A percentile compares a stretch with the other conserved stretches of the same genome.
Evolutionary conservation across 2,113 vertebrate species (phyloP).

Genomic region (Hemiscyllium ocellatum): DNA sequence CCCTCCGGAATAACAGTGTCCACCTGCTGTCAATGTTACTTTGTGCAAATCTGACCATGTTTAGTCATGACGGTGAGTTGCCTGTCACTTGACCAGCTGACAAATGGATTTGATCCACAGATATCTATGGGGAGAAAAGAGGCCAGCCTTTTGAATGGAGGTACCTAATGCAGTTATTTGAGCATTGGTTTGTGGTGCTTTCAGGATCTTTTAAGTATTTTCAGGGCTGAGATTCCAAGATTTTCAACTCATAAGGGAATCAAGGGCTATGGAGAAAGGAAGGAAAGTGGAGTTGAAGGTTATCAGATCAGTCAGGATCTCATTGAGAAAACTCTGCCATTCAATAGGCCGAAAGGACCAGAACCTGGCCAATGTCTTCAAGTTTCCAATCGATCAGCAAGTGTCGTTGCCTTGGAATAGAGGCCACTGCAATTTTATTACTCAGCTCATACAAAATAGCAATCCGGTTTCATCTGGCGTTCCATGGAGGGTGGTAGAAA

Average conservation of each 20-base stretch:
- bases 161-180: neutral
- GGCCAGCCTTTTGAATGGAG: neutral
- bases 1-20: neutral
- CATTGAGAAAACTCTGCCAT: too few relatives aligned
- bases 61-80: neutral
- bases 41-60: neutral
- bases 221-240: too few relatives aligned
- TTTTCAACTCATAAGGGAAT: too few relatives aligned
- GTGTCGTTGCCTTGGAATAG: neutral
- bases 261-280: too few relatives aligned
- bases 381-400: too few relatives aligned
- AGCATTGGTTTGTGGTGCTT: neutral
- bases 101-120: neutral
- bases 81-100: neutral
- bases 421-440: too few relatives aligned
- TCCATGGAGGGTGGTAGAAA: neutral
- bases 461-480: neutral
- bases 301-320: too few relatives aligned
- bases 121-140: neutral
- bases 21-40: neutral
- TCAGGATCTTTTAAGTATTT: too few relatives aligned
- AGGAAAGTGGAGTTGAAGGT: too few relatives aligned
- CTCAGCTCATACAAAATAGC: neutral
- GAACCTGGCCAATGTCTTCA: too few relatives aligned
- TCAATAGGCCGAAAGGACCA: too few relatives aligned